Conservation (phyloP, 2,888 invertebrate genomes). For the Lasioglossum pauxillum region DNA sequence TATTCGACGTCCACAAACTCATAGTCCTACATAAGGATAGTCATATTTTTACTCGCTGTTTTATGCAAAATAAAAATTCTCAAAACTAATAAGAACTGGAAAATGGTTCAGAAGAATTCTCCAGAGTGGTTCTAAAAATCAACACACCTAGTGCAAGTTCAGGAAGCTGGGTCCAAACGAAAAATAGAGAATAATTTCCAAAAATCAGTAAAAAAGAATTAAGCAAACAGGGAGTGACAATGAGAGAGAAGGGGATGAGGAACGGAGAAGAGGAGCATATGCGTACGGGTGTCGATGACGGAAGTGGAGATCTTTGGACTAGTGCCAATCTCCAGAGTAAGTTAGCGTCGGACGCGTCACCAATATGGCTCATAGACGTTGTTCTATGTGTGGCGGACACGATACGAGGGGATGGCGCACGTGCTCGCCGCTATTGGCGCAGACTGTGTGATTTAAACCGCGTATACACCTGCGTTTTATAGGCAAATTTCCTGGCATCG, state of each 20-base stretch:
- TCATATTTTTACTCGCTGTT: no score
- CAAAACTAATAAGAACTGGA: no score
- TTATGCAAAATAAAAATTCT: no score
- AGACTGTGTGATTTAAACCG: conserved; percentile 52
- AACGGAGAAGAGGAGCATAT: conserved; percentile 18
- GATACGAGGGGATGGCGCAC: conserved; percentile 11
- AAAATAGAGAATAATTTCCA: not conserved
- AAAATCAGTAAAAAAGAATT: not conserved
- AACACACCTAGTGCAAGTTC: no score
- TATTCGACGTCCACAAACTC: no score
- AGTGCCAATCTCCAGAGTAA: conserved; percentile 75
- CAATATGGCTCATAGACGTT: conserved; percentile 40
- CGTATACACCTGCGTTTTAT: conserved; percentile 51
- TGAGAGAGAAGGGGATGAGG: not conserved
- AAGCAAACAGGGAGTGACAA: not conserved
- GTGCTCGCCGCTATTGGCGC: conserved; percentile 35
- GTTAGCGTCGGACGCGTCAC: conserved; percentile 67
- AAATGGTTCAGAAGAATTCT: no score
- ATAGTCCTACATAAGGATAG: no score
- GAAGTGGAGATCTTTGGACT: conserved; percentile 65
- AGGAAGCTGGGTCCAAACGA: no score
- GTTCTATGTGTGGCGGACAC: conserved; percentile 13
- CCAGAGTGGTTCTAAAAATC: no score
- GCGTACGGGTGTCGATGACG: conserved; percentile 29
- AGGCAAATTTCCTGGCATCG: conserved; percentile 61